Evolutionary conservation across 2,113 vertebrate species (phyloP), one percentile per base, ranked within the genome.

Genomic region (Oreocharis arfaki): DNA sequence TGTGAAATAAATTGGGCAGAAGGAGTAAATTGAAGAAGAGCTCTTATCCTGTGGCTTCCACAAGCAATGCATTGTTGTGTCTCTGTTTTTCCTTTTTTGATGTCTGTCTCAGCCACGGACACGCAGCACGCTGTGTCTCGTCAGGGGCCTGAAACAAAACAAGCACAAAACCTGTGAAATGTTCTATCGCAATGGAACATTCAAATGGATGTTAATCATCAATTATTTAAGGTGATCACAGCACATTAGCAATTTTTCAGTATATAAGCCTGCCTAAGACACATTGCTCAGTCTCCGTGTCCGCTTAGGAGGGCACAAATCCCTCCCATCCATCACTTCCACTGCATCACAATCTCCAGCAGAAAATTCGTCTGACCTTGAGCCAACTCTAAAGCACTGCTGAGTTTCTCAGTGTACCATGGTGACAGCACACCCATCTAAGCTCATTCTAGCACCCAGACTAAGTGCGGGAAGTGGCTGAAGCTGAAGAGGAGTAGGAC

Each of bases 61-160:
- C 14, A 56, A 63, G 12, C 7, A 49, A 30, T 9, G 53, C 10
- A 6, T 76, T 0, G 3, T 68, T 64, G 2, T 17, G 3, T 49
- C 28, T 56, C 65, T 71, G 22, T 16, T 28, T 86, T 79, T 80
- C 12, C 16, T 46, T 47, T 74, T 49, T 10, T 41, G 23, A 60
- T 56, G 9, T 8, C 22, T 41, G 13, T 41, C 83, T 87, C 37
- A 49, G 10, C 19, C 41, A 52, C 14, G 44, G 30, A 13, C n/a
- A 27, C 0, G 2, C 7, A 33, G 76, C 41, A 24, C 30, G 75
- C 46, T 17, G 6, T 64, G 16, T 28, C 44, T 64, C 65, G 28
- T 69, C 21, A 37, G 17, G 44, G 73, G 26, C 37, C 63, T 57
- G 27, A 28, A 56, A 46, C 8, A 76, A 89, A 74, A 59, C 5